phyloP scores from a whole-genome alignment of 2,797 vertebrate species.

The Pangasius larnaudii region DNA sequence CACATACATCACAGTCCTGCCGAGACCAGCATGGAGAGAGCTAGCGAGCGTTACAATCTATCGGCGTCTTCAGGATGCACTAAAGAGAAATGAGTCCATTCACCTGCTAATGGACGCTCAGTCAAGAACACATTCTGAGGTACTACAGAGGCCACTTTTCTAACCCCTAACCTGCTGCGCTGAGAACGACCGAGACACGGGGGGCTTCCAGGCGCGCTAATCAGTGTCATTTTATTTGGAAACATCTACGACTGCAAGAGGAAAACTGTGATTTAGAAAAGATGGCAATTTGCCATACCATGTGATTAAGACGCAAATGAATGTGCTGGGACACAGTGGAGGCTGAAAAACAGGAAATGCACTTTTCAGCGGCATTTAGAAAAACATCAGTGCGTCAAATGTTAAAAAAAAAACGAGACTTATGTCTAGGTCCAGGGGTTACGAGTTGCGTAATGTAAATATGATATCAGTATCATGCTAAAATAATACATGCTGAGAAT shows the following conservation, averaged over 20 bases:
- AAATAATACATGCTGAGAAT: background rate
- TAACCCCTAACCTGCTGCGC: constrained; percentile 36
- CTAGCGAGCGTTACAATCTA: background rate
- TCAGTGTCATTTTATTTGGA: constrained; percentile 28
- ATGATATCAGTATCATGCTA: background rate
- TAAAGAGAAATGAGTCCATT: constrained; percentile 1
- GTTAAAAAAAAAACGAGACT: background rate
- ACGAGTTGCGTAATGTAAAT: background rate
- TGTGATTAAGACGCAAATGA: background rate
- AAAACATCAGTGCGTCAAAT: background rate
- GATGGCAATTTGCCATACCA: background rate
- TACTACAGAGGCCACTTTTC: background rate
- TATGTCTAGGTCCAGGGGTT: background rate
- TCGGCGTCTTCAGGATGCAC: constrained; percentile 7
- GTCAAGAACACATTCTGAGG: constrained; percentile 2
- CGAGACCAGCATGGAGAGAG: constrained; percentile 19
- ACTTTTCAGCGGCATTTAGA: background rate
- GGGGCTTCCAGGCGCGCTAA: constrained; percentile 36
- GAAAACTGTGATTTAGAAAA: background rate
- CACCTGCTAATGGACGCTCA: background rate
- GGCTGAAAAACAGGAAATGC: background rate
- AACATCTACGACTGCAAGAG: background rate
- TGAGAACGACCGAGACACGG: constrained; percentile 32
- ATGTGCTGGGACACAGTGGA: background rate
- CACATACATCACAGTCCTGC: constrained; percentile 44